phyloP scores from a whole-genome alignment of 2,797 vertebrate species.

The Sebastes taczanowskii region DNA sequence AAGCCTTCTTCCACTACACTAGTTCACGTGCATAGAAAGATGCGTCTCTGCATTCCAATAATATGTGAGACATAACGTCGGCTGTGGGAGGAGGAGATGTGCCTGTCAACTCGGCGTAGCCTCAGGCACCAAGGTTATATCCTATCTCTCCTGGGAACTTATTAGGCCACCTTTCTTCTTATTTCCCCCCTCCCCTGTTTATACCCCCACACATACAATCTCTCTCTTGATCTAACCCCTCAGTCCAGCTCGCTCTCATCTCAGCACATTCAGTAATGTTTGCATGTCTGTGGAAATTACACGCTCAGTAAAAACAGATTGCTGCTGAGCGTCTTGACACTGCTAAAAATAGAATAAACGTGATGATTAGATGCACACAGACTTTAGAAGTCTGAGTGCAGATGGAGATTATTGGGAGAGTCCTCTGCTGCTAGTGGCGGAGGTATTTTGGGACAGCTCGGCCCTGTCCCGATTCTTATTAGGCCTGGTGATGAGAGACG shows the following conservation, averaged over 20 bases:
- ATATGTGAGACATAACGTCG: constrained; percentile 19
- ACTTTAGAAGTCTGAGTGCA: constrained; percentile 22
- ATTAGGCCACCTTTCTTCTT: not conserved
- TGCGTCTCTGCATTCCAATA: constrained; percentile 32
- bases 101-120: not conserved
- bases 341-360: constrained; percentile 40
- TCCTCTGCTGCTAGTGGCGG: constrained; percentile 15
- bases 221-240: not conserved
- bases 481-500: constrained; percentile 58
- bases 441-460: constrained; percentile 57
- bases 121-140: not conserved
- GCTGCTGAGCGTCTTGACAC: not conserved
- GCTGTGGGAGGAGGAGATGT: constrained; percentile 28
- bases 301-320: constrained; percentile 7
- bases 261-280: not conserved
- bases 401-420: constrained; percentile 35
- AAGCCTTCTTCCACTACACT: not conserved
- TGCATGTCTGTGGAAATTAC: not conserved
- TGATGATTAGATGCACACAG: constrained; percentile 38
- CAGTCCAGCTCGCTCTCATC: not conserved
- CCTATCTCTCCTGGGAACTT: constrained; percentile 3
- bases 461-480: constrained; percentile 62
- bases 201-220: not conserved
- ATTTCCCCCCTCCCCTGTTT: not conserved
- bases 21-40: constrained; percentile 2